Conservation (phyloP, 2,113 vertebrate genomes). For the Cercocebus atys region DNA sequence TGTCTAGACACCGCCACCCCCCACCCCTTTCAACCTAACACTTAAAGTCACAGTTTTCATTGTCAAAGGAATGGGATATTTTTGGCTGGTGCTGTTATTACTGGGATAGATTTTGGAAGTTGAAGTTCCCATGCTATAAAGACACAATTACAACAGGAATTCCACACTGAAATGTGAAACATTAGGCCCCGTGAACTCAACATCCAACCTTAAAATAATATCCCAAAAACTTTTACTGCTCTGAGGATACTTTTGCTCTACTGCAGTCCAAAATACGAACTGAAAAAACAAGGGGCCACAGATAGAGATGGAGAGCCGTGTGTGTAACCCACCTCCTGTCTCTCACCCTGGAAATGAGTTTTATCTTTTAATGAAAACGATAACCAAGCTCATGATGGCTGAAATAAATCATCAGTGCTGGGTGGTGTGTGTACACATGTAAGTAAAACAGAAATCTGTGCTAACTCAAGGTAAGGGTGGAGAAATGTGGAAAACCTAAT, state of each 20-base stretch:
- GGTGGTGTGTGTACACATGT: background rate
- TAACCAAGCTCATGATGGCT: background rate
- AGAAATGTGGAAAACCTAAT: conserved; percentile 37
- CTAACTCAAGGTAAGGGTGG: conserved; percentile 43
- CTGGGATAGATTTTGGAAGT: background rate
- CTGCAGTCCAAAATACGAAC: background rate
- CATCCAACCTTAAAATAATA: background rate
- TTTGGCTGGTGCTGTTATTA: background rate
- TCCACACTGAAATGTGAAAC: conserved; percentile 53
- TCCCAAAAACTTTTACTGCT: background rate
- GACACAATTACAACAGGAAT: background rate
- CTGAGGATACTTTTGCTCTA: background rate
- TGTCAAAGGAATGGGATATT: background rate
- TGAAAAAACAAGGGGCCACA: background rate
- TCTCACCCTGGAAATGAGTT: conserved; percentile 19
- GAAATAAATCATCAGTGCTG: background rate
- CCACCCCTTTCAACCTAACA: no score
- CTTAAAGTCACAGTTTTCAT: conserved; percentile 14
- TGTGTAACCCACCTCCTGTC: background rate
- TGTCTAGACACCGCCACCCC: no score
- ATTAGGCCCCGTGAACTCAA: conserved; percentile 2
- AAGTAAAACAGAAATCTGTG: conserved; percentile 64
- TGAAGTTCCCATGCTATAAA: background rate
- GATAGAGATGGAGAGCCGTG: fast-evolving
- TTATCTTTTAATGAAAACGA: conserved; percentile 31